phyloP scores from a whole-genome alignment of 2,113 vertebrate genomes.

The Carassius carassius region DNA sequence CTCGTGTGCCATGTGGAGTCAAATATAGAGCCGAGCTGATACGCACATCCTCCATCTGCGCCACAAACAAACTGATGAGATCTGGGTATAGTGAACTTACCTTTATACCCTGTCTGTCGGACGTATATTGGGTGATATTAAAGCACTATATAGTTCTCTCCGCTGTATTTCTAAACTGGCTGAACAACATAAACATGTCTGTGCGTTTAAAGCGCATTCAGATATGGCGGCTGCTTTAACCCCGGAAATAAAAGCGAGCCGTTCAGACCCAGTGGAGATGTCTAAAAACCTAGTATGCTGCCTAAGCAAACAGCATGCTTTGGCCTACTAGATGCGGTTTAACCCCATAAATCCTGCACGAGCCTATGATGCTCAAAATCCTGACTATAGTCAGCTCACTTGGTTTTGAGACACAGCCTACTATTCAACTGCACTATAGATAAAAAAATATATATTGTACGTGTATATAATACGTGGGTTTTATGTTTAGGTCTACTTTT shows the following conservation, averaged over 20 bases:
- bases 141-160: constrained; percentile 2
- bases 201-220: constrained; percentile 38
- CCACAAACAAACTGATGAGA: not conserved
- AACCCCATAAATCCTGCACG: not conserved
- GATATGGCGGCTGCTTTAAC: constrained; percentile 43
- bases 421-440: not conserved
- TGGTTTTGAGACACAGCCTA: not conserved
- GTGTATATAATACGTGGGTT: not conserved
- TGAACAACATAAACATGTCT: constrained; percentile 36
- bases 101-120: not conserved
- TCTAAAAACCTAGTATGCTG: not conserved
- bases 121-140: not conserved
- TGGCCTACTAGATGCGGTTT: not conserved
- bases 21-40: not conserved
- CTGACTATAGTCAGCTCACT: not conserved
- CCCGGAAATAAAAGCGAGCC: constrained; percentile 33
- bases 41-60: not conserved
- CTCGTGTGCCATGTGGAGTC: constrained; percentile 33
- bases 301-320: not conserved
- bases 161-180: constrained; percentile 13
- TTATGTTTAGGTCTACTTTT: not conserved
- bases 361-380: not conserved
- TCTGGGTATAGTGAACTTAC: not conserved
- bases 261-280: not conserved
- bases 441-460: not conserved